These are phyloP conservation scores for Pitangus sulphuratus DNA, from an alignment of 2,797 vertebrate genomes.

Conservation along the genomic window DNA sequence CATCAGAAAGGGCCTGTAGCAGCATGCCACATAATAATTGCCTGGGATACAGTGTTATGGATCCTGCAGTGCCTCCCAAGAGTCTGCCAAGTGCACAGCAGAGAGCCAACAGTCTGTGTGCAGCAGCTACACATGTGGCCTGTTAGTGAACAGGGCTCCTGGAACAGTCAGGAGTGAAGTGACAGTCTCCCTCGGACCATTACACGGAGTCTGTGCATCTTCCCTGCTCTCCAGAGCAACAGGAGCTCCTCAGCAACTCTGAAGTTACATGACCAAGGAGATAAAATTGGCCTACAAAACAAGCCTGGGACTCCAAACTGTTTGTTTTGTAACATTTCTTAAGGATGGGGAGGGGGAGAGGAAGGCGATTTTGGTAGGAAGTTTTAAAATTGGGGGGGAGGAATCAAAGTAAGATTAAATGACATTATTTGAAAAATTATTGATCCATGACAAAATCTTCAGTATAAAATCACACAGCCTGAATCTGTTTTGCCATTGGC, in stretches of 20 bases:
- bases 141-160: background rate
- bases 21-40: conserved; percentile 31
- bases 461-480: background rate
- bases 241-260: background rate
- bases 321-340: background rate
- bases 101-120: background rate
- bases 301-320: background rate
- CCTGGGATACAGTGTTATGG: background rate
- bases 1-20: background rate
- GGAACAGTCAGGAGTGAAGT: background rate
- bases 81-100: conserved; percentile 26
- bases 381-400: background rate
- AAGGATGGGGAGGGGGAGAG: background rate
- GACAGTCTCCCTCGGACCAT: background rate
- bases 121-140: background rate
- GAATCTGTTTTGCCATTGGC: background rate
- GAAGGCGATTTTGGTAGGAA: background rate
- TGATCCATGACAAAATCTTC: background rate
- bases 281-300: background rate
- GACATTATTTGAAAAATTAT: background rate
- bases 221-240: background rate
- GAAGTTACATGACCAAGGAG: background rate
- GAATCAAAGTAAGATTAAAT: background rate
- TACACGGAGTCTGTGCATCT: background rate
- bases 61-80: background rate